Evolutionary conservation across 2,113 vertebrate genomes (phyloP), one percentile per base, ranked within the genome.

Genomic region (Tachysurus fulvidraco): DNA sequence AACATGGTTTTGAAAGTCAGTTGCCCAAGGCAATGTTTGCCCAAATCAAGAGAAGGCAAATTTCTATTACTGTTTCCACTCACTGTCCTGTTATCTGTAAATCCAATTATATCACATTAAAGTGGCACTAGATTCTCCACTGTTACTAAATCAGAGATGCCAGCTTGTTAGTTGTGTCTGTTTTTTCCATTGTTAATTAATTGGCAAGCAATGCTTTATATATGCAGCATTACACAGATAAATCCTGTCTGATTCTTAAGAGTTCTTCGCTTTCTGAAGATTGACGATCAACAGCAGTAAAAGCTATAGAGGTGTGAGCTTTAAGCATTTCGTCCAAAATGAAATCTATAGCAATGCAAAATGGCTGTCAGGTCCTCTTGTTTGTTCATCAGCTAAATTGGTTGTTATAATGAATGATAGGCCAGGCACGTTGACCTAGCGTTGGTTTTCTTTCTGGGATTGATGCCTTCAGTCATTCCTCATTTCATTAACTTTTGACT

Each of bases 331-430:
- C 89, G 89, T 87, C 85, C 91, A 85, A 93, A 94, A 93, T 93
- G 88, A 92, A 88, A 93, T 93, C 93, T 92, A 92, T 92, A 90
- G 89, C 92, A 93, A 94, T 93, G 81, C 12, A 86, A 89, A 92
- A 88, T 28, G 46, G 80, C 89, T 88, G 79, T 90, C 83, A 71
- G 83, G 71, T 3, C 14, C 76, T 80, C 78, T 85, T 91, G 91
- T 92, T 94, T 93, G 88, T 93, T 92, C 91, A 92, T 93, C 93
- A 92, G 85, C 89, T 89, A 90, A 91, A 93, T 90, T 93, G 92
- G 83, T 89, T 89, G 84, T 84, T 91, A 84, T 60, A 88, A 93
- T 94, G 89, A 92, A 92, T 91, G 90, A 92, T 89, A 88, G 89
- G 89, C 76, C 83, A 74, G 85, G 89, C 60, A 88, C 60, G 64